These are phyloP conservation scores for Chunga burmeisteri DNA, from an alignment of 2,113 vertebrate species.

Conservation along the genomic window DNA sequence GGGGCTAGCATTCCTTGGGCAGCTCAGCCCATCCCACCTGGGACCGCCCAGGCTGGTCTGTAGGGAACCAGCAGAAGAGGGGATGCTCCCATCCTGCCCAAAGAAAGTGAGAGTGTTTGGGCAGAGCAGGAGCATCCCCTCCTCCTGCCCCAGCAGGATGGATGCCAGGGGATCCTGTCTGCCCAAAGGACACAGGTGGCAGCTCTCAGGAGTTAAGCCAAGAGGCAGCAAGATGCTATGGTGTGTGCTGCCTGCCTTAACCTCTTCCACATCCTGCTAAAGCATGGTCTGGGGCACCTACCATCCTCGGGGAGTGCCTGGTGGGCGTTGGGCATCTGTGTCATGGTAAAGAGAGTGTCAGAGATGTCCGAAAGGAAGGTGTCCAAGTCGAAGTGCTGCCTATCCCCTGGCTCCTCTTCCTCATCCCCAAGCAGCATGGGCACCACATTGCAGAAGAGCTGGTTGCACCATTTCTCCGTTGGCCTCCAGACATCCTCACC, in stretches of 20 bases:
- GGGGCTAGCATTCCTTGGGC: not conserved
- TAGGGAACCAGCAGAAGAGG: not conserved
- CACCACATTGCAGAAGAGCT: constrained; percentile 86
- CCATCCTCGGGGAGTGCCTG: constrained; percentile 77
- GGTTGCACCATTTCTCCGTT: constrained; percentile 86
- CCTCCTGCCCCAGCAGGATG: not conserved
- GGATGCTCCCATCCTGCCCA: not conserved
- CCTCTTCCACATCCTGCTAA: not conserved
- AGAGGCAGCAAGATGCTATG: not conserved
- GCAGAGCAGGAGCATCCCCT: not conserved
- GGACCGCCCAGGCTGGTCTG: accelerated
- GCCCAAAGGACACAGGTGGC: not conserved
- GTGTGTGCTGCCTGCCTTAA: not conserved
- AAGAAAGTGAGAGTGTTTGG: not conserved
- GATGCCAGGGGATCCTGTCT: not conserved
- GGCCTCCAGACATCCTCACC: constrained; percentile 76
- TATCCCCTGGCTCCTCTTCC: constrained; percentile 69
- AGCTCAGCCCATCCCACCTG: not conserved
- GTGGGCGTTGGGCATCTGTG: constrained; percentile 77
- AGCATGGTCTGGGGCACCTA: constrained; percentile 62
- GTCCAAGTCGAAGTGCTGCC: constrained; percentile 90
- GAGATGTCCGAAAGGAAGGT: constrained; percentile 94
- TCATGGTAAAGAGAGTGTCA: constrained; percentile 98
- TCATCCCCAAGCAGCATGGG: constrained; percentile 76
- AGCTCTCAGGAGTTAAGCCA: not conserved